Conservation (phyloP, 2,888 invertebrate species). For the Aleiodes alternator region DNA sequence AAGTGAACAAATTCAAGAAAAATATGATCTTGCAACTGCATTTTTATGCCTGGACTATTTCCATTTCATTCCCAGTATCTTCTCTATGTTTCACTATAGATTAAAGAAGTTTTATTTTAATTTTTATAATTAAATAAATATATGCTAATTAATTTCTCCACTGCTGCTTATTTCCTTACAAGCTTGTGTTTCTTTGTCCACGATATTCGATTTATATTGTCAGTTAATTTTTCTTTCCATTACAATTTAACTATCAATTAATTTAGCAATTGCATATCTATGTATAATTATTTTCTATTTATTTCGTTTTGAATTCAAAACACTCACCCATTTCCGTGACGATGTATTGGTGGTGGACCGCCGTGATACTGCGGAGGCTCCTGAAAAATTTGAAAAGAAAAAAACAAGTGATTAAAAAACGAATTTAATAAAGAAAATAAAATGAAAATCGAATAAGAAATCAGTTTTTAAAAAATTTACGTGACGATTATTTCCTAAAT, state of each 20-base stretch:
- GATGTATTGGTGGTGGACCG: conserved; percentile 68
- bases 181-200: not conserved
- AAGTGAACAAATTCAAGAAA: conserved; percentile 10
- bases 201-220: not conserved
- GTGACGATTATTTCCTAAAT: no score
- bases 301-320: conserved; percentile 10
- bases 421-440: no score
- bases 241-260: conserved; percentile 30
- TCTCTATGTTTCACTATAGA: conserved; percentile 23
- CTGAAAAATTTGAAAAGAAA: conserved; percentile 53
- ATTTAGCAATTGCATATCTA: conserved; percentile 31
- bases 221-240: not conserved
- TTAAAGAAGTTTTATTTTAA: conserved; percentile 24
- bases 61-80: conserved; percentile 11
- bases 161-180: conserved; percentile 19
- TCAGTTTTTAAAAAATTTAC: no score
- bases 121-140: conserved; percentile 14
- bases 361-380: conserved; percentile 69
- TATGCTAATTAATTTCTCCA: conserved; percentile 15
- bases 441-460: no score
- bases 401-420: conserved; percentile 1
- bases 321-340: conserved; percentile 73
- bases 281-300: conserved; percentile 9
- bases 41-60: conserved; percentile 23
- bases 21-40: conserved; percentile 19